Conservation (phyloP, 2,888 invertebrate species). For the Caenorhabditis sp. region DNA sequence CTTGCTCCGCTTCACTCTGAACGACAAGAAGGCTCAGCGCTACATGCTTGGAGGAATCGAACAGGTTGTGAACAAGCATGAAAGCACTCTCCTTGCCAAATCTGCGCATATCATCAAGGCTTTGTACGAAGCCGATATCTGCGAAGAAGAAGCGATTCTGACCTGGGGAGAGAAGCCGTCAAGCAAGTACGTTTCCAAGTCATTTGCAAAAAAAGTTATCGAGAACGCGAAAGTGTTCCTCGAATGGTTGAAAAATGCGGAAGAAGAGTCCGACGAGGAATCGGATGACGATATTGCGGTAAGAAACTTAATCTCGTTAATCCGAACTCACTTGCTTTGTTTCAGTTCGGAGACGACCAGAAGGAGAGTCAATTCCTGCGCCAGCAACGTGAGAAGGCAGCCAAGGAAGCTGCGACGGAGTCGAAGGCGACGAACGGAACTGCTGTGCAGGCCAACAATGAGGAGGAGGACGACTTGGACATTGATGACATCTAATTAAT, state of each 20-base stretch:
- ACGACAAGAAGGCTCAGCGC: constrained; percentile 82
- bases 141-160: constrained; percentile 93
- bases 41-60: constrained; percentile 95
- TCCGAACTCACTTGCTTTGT: constrained; percentile 4
- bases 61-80: constrained; percentile 83
- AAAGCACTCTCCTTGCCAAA: constrained; percentile 87
- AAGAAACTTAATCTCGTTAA: constrained; percentile 3
- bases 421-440: constrained; percentile 27
- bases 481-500: constrained; percentile 74
- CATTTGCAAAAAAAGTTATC: constrained; percentile 90
- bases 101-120: constrained; percentile 91
- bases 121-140: constrained; percentile 93
- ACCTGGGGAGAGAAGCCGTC: constrained; percentile 92
- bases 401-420: constrained; percentile 38
- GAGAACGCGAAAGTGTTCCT: constrained; percentile 93
- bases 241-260: constrained; percentile 93
- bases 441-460: constrained; percentile 47
- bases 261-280: constrained; percentile 90
- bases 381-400: constrained; percentile 56
- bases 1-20: constrained; percentile 76
- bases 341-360: constrained; percentile 67
- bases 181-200: constrained; percentile 94
- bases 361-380: constrained; percentile 59
- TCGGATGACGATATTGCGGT: constrained; percentile 83
- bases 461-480: constrained; percentile 70